A percentile compares a stretch with the other conserved stretches of the same genome.
Conservation (phyloP, 2,888 invertebrate species). For the Epistrophella euchroma region DNA sequence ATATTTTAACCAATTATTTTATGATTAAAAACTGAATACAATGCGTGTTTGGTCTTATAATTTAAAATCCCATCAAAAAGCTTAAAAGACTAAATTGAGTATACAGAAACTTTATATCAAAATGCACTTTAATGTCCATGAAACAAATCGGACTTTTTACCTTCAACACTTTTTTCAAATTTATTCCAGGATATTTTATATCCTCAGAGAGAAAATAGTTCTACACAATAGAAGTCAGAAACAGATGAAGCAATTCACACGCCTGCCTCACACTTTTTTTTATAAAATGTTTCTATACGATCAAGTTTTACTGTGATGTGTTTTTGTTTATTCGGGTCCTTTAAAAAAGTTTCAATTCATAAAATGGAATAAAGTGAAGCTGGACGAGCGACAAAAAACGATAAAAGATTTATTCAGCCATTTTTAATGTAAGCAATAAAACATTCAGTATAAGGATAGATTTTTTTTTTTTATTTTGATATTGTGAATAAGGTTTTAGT, state of each 20-base stretch:
- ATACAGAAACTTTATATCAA: neutral
- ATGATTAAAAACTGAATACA: no score
- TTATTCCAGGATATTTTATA: neutral
- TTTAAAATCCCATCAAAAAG: no score
- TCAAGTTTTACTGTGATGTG: neutral
- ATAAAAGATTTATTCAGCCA: slow-evolving; percentile 20
- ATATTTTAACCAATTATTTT: no score
- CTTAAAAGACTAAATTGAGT: neutral
- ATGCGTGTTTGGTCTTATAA: no score
- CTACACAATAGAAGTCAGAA: neutral
- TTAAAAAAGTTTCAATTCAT: neutral
- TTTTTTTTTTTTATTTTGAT: neutral
- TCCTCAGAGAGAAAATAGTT: neutral
- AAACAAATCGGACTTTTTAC: neutral
- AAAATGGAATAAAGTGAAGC: neutral
- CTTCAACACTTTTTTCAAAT: neutral
- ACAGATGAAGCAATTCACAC: slow-evolving; percentile 2
- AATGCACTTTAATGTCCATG: neutral
- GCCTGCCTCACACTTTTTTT: neutral
- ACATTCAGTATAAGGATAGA: slow-evolving; percentile 1
- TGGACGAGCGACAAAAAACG: neutral
- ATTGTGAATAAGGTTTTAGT: no score
- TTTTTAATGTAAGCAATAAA: slow-evolving; percentile 27
- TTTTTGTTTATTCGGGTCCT: neutral
- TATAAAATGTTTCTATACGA: neutral